Evolutionary conservation across 2,113 vertebrate genomes (phyloP).

Genomic region (Oplegnathus fasciatus): DNA sequence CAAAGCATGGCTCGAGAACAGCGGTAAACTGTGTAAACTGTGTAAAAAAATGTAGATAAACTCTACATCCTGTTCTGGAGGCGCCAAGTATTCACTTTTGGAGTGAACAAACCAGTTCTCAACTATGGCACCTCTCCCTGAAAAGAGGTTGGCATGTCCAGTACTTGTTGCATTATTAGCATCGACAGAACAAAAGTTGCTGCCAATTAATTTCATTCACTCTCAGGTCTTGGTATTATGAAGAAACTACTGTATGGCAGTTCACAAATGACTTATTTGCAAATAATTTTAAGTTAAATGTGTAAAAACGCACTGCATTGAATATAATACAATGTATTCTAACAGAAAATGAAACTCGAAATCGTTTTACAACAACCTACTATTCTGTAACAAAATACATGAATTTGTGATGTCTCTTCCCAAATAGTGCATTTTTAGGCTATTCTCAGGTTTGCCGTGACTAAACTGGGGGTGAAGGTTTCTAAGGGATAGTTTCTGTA

Average conservation of each 20-base stretch:
- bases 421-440: not conserved
- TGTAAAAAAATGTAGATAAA: too few relatives aligned
- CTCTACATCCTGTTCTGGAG: not conserved
- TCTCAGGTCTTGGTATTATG: not conserved
- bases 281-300: not conserved
- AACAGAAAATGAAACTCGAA: not conserved
- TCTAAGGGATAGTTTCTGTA: not conserved
- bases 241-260: not conserved
- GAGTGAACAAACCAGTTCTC: conserved; percentile 79
- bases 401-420: not conserved
- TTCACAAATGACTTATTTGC: not conserved
- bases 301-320: not conserved
- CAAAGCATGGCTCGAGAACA: conserved; percentile 4
- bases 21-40: too few relatives aligned
- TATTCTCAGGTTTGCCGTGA: not conserved
- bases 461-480: not conserved
- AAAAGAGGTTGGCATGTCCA: not conserved
- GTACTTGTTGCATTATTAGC: not conserved
- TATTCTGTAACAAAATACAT: not conserved
- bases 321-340: not conserved
- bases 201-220: not conserved
- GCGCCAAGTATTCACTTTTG: conserved; percentile 10
- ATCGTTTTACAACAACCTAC: not conserved
- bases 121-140: not conserved
- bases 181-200: not conserved